Evolutionary conservation across 2,888 invertebrate species (phyloP), one percentile per base, ranked within the genome.

Genomic region (Drosophila nigricruria): DNA sequence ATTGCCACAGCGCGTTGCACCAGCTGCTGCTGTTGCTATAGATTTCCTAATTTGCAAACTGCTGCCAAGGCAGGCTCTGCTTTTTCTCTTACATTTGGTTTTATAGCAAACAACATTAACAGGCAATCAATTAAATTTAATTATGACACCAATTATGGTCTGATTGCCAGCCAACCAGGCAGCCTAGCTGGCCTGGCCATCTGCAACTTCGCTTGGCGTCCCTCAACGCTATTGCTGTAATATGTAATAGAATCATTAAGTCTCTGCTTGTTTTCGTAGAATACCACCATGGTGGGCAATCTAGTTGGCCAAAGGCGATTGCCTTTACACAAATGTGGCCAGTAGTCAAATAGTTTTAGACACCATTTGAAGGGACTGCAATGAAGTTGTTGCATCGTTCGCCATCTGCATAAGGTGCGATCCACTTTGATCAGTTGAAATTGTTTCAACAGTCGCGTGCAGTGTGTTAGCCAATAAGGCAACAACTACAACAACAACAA

Each of bases 121-220:
- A 70, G 64, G 68, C 90, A 89, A 89, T 86, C 86, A 86, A 86
- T 86, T 86, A 88, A 86, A 86, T 86, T 86, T 86, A 86, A 86
- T 86, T 86, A 86, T 86, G 86, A 81, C 84, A 90, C 86, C 86
- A 86, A 88, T 88, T 87, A 87, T 77, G 90, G 86, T 53, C 87
- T 87, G 89, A 87, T 87, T 87, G 82, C 82, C 74, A 65, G 70
- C 61, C 63, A 62, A 59, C 49, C 59, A 53, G 70, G 52, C 69
- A 58, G 59, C 63, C 25, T 9, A 45, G 25, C 45, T 25, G 9
- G 47, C 47, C n/a, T 2, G 45, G 25, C 45, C 25, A 32, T 6
- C 72, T 60, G 42, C 62, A n/a, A 14, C 53, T n/a, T 45, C 16
- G 12, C 54, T 32, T 23, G 40, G 34, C 34, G 34, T 64, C 47